phyloP scores from a whole-genome alignment of 1,140 invertebrate species.

The Phymastichus coffea region DNA sequence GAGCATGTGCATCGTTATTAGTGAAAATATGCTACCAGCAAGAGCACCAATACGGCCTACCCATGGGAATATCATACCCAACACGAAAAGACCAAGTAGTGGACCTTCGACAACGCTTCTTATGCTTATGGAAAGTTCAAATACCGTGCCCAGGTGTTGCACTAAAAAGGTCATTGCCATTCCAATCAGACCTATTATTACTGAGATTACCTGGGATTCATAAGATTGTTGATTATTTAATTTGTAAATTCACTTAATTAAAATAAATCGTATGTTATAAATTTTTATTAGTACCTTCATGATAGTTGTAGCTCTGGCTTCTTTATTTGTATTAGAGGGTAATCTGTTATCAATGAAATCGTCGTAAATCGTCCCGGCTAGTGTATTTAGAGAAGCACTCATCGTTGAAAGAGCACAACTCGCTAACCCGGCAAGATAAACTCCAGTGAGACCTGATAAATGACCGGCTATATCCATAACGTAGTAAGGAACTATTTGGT shows the following conservation, averaged over 20 bases:
- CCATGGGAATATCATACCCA: conserved; percentile 59
- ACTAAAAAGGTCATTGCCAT: conserved; percentile 58
- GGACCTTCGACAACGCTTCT: conserved; percentile 58
- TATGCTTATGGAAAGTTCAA: conserved; percentile 53
- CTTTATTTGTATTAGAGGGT: conserved; percentile 35
- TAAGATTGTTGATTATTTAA: neutral
- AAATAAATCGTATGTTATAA: neutral
- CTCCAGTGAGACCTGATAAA: conserved; percentile 63
- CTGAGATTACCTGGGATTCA: conserved; percentile 39
- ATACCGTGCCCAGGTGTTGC: conserved; percentile 46
- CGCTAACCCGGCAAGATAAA: conserved; percentile 71
- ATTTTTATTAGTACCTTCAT: conserved; percentile 39
- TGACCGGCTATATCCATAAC: conserved; percentile 61
- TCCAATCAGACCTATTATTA: conserved; percentile 51
- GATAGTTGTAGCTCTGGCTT: conserved; percentile 42
- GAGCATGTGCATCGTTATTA: conserved; percentile 60
- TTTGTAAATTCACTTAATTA: neutral
- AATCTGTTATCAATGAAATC: conserved; percentile 57
- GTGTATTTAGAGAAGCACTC: conserved; percentile 55
- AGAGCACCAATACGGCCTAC: conserved; percentile 56
- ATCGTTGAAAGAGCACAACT: conserved; percentile 64
- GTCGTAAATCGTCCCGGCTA: conserved; percentile 61
- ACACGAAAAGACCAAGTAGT: conserved; percentile 56
- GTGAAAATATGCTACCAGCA: conserved; percentile 52
- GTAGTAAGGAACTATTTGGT: conserved; percentile 62